Evolutionary conservation across 2,113 vertebrate genomes (phyloP).

Genomic region (Tachuris rubrigastra): DNA sequence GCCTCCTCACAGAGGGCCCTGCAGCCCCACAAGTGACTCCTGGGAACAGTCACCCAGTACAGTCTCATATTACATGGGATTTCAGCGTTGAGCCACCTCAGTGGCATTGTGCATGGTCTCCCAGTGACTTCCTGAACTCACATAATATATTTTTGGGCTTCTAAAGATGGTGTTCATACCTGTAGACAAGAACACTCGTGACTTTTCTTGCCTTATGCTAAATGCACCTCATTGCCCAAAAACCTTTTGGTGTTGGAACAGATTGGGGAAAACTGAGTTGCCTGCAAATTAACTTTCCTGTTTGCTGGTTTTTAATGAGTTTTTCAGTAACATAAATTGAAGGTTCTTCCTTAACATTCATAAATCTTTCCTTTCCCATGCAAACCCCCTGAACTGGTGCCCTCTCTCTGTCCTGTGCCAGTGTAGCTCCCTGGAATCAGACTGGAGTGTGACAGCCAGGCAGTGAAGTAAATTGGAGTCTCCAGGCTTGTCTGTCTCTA

Average conservation of each 20-base stretch:
- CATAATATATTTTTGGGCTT: not conserved
- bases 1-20: not conserved
- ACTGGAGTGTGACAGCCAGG: accelerated
- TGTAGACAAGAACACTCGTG: not conserved
- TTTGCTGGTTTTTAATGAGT: not conserved
- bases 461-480: not conserved
- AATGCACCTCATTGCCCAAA: too few species aligned
- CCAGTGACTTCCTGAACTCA: not conserved
- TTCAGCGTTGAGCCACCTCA: accelerated
- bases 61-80: accelerated
- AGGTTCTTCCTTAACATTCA: not conserved
- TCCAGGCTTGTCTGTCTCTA: not conserved
- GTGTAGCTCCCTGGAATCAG: not conserved
- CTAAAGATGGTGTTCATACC: not conserved
- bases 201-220: not conserved
- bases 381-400: accelerated
- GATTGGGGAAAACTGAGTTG: not conserved
- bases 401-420: accelerated
- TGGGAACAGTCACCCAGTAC: not conserved
- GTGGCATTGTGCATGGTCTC: not conserved
- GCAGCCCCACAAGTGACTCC: accelerated
- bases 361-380: not conserved
- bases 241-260: not conserved
- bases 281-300: not conserved
- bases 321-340: not conserved